Percentiles rank a stretch among this genome's conserved stretches.
phyloP scores from a whole-genome alignment of 92 coral and sea anemone genomes.

The Zoanthus sociatus region DNA sequence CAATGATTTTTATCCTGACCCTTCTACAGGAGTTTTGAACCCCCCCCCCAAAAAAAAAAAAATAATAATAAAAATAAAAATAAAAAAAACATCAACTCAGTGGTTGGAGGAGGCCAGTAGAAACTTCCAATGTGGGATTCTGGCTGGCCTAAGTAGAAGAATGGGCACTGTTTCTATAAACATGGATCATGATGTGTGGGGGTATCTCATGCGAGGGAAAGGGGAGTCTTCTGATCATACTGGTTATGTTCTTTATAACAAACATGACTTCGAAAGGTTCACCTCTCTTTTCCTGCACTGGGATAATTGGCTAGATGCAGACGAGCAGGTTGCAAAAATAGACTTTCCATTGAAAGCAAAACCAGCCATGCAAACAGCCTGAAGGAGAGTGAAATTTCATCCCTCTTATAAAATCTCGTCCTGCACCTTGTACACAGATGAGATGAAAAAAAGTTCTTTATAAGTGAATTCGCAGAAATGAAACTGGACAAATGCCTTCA shows the following conservation, averaged over 20 bases:
- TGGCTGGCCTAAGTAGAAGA: slow-evolving; percentile 57
- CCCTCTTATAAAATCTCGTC: no score
- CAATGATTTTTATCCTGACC: slow-evolving; percentile 29
- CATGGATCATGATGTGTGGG: slow-evolving; percentile 71
- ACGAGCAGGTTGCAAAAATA: slow-evolving; percentile 56
- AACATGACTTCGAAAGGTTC: slow-evolving; percentile 61
- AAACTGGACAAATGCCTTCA: no score
- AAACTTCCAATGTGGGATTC: slow-evolving; percentile 54
- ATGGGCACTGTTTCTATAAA: slow-evolving; percentile 36
- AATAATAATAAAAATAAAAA: no score
- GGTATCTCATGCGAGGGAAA: slow-evolving; percentile 44
- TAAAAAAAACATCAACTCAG: slow-evolving; percentile 41
- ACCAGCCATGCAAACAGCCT: not conserved
- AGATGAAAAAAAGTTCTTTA: no score
- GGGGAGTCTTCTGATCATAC: slow-evolving; percentile 57
- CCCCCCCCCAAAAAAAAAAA: no score
- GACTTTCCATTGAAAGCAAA: slow-evolving; percentile 58
- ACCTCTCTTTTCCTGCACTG: slow-evolving; percentile 59
- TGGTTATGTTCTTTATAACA: slow-evolving; percentile 61
- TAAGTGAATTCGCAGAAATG: no score
- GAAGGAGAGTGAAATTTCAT: no score
- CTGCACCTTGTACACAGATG: no score
- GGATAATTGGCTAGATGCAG: slow-evolving; percentile 49
- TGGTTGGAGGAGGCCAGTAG: slow-evolving; percentile 62
- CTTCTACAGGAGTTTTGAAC: slow-evolving; percentile 59